Conservation (phyloP, 2,888 invertebrate species). For the Oasisia sp. region DNA sequence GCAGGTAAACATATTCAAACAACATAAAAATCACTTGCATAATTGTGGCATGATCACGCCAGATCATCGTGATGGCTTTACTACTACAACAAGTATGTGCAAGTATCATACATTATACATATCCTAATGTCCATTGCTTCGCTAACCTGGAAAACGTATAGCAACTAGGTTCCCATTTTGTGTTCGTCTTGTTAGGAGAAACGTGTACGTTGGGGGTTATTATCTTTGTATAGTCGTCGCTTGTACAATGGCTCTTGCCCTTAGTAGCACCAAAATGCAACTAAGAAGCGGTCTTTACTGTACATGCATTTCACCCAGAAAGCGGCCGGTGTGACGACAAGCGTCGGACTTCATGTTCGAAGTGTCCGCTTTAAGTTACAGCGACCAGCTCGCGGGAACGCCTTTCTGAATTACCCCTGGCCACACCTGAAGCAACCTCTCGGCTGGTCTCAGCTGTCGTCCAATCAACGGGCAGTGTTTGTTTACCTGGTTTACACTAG, state of each 20-base stretch:
- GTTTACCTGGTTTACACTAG: neutral
- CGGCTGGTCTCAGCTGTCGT: neutral
- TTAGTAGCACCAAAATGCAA: neutral
- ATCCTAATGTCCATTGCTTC: conserved; percentile 9
- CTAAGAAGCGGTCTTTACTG: neutral
- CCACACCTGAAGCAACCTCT: neutral
- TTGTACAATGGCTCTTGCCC: neutral
- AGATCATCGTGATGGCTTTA: neutral
- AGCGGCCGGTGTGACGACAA: neutral
- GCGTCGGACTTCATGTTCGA: neutral
- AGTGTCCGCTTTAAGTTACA: neutral
- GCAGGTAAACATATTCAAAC: neutral
- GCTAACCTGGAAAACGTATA: neutral
- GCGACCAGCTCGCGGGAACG: neutral
- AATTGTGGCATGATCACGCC: neutral
- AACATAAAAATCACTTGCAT: conserved; percentile 13
- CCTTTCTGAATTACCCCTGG: neutral
- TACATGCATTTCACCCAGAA: neutral
- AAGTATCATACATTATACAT: neutral
- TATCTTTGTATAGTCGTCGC: neutral
- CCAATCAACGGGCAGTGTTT: neutral
- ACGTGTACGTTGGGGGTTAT: neutral
- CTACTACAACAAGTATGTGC: conserved; percentile 3
- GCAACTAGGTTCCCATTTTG: neutral
- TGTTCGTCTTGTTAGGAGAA: neutral